Percentiles rank a stretch among this genome's conserved stretches.
These are phyloP conservation scores for Apoda limacodes DNA, from an alignment of 2,888 invertebrate species.

Conservation along the genomic window DNA sequence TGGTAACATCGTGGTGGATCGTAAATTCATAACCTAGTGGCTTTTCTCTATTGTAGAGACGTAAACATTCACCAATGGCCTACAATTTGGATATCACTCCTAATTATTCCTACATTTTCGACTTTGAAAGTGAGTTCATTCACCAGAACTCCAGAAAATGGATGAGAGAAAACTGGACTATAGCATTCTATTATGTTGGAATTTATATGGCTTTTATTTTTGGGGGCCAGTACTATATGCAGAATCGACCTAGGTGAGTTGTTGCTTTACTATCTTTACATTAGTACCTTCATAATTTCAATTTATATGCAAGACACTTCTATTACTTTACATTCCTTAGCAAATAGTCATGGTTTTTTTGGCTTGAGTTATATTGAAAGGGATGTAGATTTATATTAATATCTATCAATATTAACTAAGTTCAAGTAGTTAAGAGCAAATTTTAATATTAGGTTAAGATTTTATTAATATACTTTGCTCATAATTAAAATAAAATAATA, in stretches of 20 bases:
- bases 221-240: slow-evolving; percentile 94
- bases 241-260: slow-evolving; percentile 81
- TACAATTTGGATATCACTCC: slow-evolving; percentile 73
- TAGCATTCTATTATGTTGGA: slow-evolving; percentile 89
- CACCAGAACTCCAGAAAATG: slow-evolving; percentile 89
- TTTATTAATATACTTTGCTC: too few relatives aligned
- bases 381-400: too few relatives aligned
- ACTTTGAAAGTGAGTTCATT: slow-evolving; percentile 95
- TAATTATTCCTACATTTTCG: slow-evolving; percentile 94
- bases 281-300: too few relatives aligned
- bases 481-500: too few relatives aligned
- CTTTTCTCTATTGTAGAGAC: slow-evolving; percentile 23
- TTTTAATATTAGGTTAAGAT: too few relatives aligned
- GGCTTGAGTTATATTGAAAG: too few relatives aligned
- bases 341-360: too few relatives aligned
- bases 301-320: too few relatives aligned
- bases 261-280: too few relatives aligned
- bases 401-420: too few relatives aligned
- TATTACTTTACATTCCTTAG: too few relatives aligned
- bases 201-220: slow-evolving; percentile 95
- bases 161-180: slow-evolving; percentile 98
- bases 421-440: too few relatives aligned
- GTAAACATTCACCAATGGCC: slow-evolving; percentile 60
- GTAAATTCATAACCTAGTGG: slow-evolving; percentile 32
- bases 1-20: slow-evolving; percentile 25